Evolutionary conservation across 2,888 invertebrate genomes (phyloP).

Genomic region (Stenolophus ochropezus): DNA sequence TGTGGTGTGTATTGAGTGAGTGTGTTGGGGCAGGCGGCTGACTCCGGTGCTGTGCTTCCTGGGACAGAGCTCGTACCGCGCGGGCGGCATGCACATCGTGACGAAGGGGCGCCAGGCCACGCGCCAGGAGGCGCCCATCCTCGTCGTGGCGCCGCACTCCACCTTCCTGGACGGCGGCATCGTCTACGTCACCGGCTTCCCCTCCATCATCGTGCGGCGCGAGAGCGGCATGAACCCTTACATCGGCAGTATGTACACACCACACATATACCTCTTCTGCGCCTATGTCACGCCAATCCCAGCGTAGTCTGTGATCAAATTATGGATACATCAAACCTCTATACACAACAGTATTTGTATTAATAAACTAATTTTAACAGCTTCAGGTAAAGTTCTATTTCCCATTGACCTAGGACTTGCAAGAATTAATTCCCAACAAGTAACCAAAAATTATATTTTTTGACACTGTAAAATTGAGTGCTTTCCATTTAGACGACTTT

Average conservation of each 20-base stretch:
- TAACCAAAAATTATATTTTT: too few relatives aligned
- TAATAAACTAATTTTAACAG: too few relatives aligned
- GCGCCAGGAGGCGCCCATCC: conserved; percentile 87
- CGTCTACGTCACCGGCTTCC: conserved; percentile 87
- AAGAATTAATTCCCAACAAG: too few relatives aligned
- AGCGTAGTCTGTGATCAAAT: too few relatives aligned
- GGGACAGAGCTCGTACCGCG: conserved; percentile 84
- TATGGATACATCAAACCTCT: too few relatives aligned
- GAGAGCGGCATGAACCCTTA: conserved; percentile 87
- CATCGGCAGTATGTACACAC: conserved; percentile 87
- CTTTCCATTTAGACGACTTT: too few relatives aligned
- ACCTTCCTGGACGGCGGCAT: conserved; percentile 92
- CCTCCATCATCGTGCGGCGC: conserved; percentile 88
- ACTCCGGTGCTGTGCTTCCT: conserved; percentile 82
- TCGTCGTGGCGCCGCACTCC: conserved; percentile 92
- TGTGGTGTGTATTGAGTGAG: background rate
- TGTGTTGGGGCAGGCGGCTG: conserved; percentile 72
- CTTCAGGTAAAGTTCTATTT: too few relatives aligned
- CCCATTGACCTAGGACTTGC: too few relatives aligned
- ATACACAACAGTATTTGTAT: too few relatives aligned
- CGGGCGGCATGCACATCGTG: conserved; percentile 85
- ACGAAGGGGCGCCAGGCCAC: conserved; percentile 86
- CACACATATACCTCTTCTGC: background rate
- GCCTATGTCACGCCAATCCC: too few relatives aligned
- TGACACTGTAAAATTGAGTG: too few relatives aligned